Evolutionary conservation across 2,888 invertebrate species (phyloP), one percentile per base, ranked within the genome.

Genomic region (Melanostoma mellinum): DNA sequence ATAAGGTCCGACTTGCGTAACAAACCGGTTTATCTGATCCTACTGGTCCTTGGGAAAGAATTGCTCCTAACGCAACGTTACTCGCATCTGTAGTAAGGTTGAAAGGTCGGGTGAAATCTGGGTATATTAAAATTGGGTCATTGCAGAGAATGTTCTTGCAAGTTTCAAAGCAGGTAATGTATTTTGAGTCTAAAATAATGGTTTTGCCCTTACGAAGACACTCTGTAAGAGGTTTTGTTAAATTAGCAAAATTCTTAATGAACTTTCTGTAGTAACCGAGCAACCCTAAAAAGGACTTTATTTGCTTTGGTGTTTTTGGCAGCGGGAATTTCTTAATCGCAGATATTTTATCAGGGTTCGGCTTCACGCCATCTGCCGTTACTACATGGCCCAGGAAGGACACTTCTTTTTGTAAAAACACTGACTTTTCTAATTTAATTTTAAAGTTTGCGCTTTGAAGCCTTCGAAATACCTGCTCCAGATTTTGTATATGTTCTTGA

Each of bases 91-190:
- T 88, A 3, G 88, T 88, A 9, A 89, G 6, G 6, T 78, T 69
- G 63, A 89, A 89, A 3, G 85, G 73, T 20, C 53, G 42, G 3
- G 6, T 4, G 33, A 78, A 78, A 35, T 72, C 89, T 2, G 89
- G 89, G 40, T 89, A 90, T 67, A 88, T 86, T 32, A 91, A 61
- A 3, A 91, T 85, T 0, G 89, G 90, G 30, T 86, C 52, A 42
- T 65, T 71, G n/a, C 56, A 71, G 1, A 85, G 33, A 9, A 69
- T 42, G 33, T 44, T 42, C 52, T 78, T 75, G 30, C 69, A 74
- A 6, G 33, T 71, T 65, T 84, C 65, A 38, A 84, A 84, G 8
- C 44, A 52, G 2, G 73, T 38, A 0, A 48, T 56, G 9, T 74
- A 75, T 30, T 35, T 60, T 4, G 35, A 40, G 35, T 65, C 46